Evolutionary conservation across 2,888 invertebrate species (phyloP), one percentile per base, ranked within the genome.

Genomic region (Melieria omissa): DNA sequence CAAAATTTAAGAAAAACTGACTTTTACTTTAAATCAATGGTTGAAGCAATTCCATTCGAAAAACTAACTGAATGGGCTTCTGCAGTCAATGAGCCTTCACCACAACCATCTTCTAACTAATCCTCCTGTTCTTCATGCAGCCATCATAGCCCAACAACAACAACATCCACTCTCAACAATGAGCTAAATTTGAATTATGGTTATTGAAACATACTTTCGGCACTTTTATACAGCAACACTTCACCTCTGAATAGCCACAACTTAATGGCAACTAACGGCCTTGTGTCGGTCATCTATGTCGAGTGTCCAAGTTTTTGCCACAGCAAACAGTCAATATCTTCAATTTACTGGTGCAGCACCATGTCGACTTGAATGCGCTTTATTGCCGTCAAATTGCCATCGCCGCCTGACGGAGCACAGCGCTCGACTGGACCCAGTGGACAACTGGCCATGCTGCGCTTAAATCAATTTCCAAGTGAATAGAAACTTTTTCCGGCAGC

Each of bases 1-100:
- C 86, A 86, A 86, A 86, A 85, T 85, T 83, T 80, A 74, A 81
- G 80, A 77, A 72, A 73, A 74, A 73, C 67, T 3, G 29, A 29
- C 29, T 29, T 29, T 29, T 42, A 62, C n/a, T 52, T 54, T 57
- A 66, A 45, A 46, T 57, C 41, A 45, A n/a, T 9, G n/a, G 5
- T 14, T n/a, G 7, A 9, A 46, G 41, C 16, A 57, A 61, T 61
- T 44, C 44, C 44, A 46, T 46, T 44, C 46, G 61, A 45, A 12
- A 45, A 46, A 41, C n/a, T 16, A 61, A 7, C 29, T 29, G 29
- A 29, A 29, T 29, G 29, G 1, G 29, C 29, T 29, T 29, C 29
- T 29, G 29, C 29, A 29, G 29, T 3, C 29, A 29, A 29, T 29
- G 29, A 29, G 16, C 16, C 29, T 29, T 29, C 29, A 64, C 5